Base-by-base conservation (phyloP, 1,140 invertebrate genomes). In the Dolichoris vasculosae region DNA sequence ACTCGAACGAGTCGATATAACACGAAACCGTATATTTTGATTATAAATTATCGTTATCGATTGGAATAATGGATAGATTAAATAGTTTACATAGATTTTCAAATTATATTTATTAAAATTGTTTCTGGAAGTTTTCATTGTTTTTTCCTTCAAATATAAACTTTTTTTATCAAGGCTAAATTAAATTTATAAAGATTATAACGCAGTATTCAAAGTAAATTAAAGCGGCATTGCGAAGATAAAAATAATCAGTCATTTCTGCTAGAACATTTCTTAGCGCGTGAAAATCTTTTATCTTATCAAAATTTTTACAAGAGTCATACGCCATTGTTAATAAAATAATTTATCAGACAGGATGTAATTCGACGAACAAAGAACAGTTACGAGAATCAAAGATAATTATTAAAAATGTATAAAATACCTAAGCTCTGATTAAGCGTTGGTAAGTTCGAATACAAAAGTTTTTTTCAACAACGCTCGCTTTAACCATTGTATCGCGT, bases 221-320 rank as follows among this genome's bases (percentile, higher is more conserved):
- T 20, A 23, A 17, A 71, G 46, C 38, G 46, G 38, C 75, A 38
- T 51, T 48, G 40, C 3, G 35, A 55, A 69, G 82, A 84, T 84
- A 84, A 84, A 84, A 84, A 43, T 84, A 80, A 84, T 84, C 64
- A n/a, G 76, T 79, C 76, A 48, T n/a, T 71, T 30, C 26, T 32
- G 11, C 63, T 11, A 11, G 30, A 67, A 17, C 20, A 3, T 40
- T 40, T 6, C 23, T 32, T 7, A 17, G 32, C 6, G 38, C 38
- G 23, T 80, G 7, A 59, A 64, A 64, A 43, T 78, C 48, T 80
- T 46, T 85, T 85, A 85, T 85, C 83, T 85, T 85, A 85, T 85
- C 83, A 64, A 0, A 8, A 35, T 69, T 84, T 84, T 84, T 26
- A 35, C 83, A 32, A 71, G 35, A 67, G 80, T 48, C 67, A 38